Base-by-base conservation (phyloP, 2,797 vertebrate species). In the Epinephelus coioides region DNA sequence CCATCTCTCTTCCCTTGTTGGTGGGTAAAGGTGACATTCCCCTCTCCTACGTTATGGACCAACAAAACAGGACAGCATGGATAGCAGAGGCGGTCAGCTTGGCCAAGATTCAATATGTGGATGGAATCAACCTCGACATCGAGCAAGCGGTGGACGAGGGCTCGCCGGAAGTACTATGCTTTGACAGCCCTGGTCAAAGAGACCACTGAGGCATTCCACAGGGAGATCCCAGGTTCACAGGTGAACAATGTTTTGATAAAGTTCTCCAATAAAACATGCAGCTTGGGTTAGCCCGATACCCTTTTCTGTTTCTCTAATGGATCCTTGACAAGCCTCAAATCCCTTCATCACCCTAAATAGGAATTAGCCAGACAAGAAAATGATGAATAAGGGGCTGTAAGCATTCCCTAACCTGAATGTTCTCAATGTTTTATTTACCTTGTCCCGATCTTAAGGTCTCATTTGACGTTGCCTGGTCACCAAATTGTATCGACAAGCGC, bases 111-210 rank as follows among this genome's bases (percentile, higher is more conserved):
- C 98, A 98, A 81, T 96, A 97, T 69, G 97, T 99, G 98, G 98
- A 99, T 88, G 98, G 98, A 64, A 98, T 99, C 93, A 99, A 99
- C 91, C 84, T 99, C 64, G 98, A 99, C 82, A 96, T 99, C 85
- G 98, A 99, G 73, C 97, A 99, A 76, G 94, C 92, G n/a, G 96
- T 97, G 72, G 91, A 91, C 0, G 68, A 89, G 62, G 92, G 70
- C 18, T 96, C 97, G 0, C 89, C 95, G 0, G 96, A 98, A 98
- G 86, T 98, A 97, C 86, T 83, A 95, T 17, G 97, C 97, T 46
- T 82, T 99, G 89, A 98, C 97, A 50, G 91, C 94, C 19, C 93
- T 99, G 81, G 97, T 99, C 67, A 96, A 92, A 85, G 98, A 99
- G 93, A 97, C 96, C 55, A 94, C 97, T 15, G 95, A 97, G 47